These are phyloP conservation scores for Cassiopea andromeda DNA, from an alignment of 30 jellyfish, hydroid and myxozoan genomes.

Conservation along the genomic window DNA sequence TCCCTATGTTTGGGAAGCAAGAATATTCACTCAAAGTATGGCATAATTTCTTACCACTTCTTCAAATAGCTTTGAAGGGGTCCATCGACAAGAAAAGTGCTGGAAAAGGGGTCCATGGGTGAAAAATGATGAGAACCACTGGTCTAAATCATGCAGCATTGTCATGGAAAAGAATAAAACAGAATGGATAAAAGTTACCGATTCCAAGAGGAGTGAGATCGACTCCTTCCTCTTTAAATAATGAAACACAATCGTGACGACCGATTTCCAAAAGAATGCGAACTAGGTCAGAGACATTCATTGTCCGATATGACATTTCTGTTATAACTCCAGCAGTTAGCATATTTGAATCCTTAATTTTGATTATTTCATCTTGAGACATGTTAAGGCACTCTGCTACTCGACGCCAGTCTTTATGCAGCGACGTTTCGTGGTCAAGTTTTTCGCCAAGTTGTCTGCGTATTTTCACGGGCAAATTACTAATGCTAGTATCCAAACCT, in stretches of 20 bases:
- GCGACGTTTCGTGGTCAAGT: background rate
- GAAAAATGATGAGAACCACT: too few species aligned
- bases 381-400: constrained; percentile 11
- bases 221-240: constrained; percentile 14
- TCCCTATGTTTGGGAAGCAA: too few species aligned
- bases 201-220: background rate
- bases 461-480: background rate
- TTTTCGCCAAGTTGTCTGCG: constrained; percentile 10
- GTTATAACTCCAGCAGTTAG: background rate
- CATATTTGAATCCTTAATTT: background rate
- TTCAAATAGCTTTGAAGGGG: too few species aligned
- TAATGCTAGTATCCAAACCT: background rate
- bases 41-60: too few species aligned
- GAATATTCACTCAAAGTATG: too few species aligned
- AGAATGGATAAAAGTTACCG: background rate
- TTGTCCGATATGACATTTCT: background rate
- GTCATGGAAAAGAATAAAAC: too few species aligned
- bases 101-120: too few species aligned
- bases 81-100: too few species aligned
- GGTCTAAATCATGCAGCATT: too few species aligned
- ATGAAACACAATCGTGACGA: background rate
- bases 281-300: background rate
- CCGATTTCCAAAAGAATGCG: background rate
- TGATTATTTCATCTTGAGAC: background rate
- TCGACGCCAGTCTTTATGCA: constrained; percentile 6